Evolutionary conservation across 1,140 invertebrate species (phyloP).

Genomic region (Kradibia gibbosae): DNA sequence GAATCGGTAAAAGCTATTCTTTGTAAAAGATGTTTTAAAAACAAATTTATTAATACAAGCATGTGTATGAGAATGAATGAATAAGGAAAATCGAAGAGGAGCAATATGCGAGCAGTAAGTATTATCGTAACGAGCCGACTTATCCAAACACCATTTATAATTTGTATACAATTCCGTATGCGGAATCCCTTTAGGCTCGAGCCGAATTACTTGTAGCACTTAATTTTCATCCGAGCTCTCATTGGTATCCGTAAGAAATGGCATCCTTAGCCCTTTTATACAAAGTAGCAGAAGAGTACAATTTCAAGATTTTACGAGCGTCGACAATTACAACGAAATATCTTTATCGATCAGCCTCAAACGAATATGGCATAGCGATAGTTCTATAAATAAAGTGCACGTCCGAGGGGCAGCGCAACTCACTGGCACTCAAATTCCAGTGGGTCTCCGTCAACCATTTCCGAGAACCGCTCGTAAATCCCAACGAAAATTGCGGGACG

Average conservation of each 20-base stretch:
- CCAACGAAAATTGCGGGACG: not conserved
- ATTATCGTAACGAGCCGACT: too few relatives aligned
- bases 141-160: too few relatives aligned
- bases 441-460: not conserved
- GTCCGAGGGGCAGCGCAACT: not conserved
- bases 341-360: constrained; percentile 19
- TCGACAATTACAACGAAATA: constrained; percentile 1
- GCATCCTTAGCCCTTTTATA: not conserved
- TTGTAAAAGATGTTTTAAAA: too few relatives aligned
- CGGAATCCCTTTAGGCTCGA: too few relatives aligned
- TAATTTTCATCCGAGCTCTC: too few relatives aligned
- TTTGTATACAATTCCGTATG: too few relatives aligned
- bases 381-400: constrained; percentile 25
- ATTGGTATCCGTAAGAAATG: not conserved
- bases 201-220: too few relatives aligned
- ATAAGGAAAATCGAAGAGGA: too few relatives aligned
- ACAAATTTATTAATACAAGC: too few relatives aligned
- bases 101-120: too few relatives aligned
- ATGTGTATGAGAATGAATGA: too few relatives aligned
- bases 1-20: too few relatives aligned
- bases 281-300: not conserved
- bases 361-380: not conserved
- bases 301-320: not conserved
- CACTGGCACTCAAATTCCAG: not conserved
- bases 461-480: constrained; percentile 13